Percentiles rank a stretch among this genome's conserved stretches.
These are phyloP conservation scores for Melinaea marsaeus DNA, from an alignment of 2,888 invertebrate species.

Conservation along the genomic window DNA sequence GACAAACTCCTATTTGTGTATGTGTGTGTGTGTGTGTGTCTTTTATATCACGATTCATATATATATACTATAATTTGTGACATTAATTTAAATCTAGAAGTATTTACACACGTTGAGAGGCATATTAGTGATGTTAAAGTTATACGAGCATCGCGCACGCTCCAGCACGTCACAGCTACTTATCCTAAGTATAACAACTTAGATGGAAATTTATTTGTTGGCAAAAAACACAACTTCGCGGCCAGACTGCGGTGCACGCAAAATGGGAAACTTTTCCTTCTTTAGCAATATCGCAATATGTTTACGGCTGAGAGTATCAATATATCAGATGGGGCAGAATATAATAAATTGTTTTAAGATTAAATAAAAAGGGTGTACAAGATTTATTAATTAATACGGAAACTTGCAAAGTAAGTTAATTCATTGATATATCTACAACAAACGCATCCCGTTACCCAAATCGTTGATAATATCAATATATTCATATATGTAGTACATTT, in stretches of 20 bases:
- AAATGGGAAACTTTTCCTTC: conserved; percentile 62
- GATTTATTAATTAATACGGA: no score
- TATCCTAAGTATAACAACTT: conserved; percentile 24
- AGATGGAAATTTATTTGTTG: conserved; percentile 42
- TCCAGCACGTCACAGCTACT: conserved; percentile 12
- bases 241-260: conserved; percentile 42
- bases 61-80: not conserved
- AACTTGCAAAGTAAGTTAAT: no score
- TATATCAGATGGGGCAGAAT: conserved; percentile 5
- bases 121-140: conserved; percentile 5
- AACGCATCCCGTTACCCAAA: no score
- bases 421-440: no score
- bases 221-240: conserved; percentile 43
- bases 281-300: conserved; percentile 60
- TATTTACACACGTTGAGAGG: not conserved
- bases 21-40: not conserved
- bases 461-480: no score
- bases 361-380: not conserved
- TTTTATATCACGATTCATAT: not conserved
- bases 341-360: not conserved
- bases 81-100: not conserved
- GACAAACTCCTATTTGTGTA: not conserved
- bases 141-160: conserved; percentile 7
- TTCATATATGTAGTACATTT: no score
- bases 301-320: conserved; percentile 43